Base-by-base conservation (phyloP, 2,113 vertebrate species). In the Corydoras maculifer region DNA sequence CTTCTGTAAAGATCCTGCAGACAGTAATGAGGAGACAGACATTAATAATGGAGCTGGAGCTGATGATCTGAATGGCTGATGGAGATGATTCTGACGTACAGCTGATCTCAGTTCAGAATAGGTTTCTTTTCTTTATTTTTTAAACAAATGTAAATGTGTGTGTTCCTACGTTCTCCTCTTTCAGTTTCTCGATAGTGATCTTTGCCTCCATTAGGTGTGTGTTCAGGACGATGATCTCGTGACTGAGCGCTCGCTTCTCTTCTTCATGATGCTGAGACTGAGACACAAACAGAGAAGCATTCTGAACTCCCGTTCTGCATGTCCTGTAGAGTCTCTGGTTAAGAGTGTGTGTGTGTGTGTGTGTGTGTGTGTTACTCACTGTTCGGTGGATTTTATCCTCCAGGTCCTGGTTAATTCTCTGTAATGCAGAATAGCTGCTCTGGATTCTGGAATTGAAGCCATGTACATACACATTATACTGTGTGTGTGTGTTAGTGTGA, bases 181-280 rank as follows among this genome's bases (percentile, higher is more conserved):
- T 91, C 6, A 98, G 91, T 87, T 98, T 98, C 85, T 98, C 92
- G 18, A 99, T 98, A 49, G 97, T 98, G 85, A 98, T 92, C 85
- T 97, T 98, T 62, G 97, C 95, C 86, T 99, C 96, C 88, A 97
- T 92, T 83, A 99, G 88, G 79, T 96, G 96, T 86, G 95, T 97
- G 84, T 96, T 98, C 74, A 99, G 94, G 51, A 95, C 94, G 31
- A 98, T 94, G 62, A 99, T 96, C 90, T 99, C 95, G 43, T 95
- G 90, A 85, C 93, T 97, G 82, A 99, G 87, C 2, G 94, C 94
- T 63, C 93, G 89, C 80, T 98, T 99, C 86, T 99, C 95, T 54
- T 98, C 95, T 60, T 98, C 96, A 0, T 98, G 95, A 77, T 95
- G 95, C 84, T 98, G 93, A 51, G 93, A 92, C 97, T 99, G 86